These are phyloP conservation scores for Rhipidura dahli DNA, from an alignment of 2,113 vertebrate genomes.

Conservation along the genomic window DNA sequence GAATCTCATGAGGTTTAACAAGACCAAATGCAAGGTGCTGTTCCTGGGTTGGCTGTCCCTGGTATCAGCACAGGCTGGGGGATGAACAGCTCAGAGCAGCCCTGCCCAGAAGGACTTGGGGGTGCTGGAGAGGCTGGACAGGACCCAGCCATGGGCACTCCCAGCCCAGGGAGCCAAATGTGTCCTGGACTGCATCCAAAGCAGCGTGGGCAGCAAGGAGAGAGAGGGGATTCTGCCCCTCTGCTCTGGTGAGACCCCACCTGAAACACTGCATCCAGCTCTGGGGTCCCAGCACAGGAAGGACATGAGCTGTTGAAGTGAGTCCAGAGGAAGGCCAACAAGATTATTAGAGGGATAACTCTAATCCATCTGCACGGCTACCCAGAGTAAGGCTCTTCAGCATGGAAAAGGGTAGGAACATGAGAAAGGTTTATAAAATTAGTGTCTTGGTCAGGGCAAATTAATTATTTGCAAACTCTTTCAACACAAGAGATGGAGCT, in stretches of 20 bases:
- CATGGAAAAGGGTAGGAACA: neutral
- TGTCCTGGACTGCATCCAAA: neutral
- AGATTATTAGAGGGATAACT: neutral
- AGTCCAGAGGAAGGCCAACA: neutral
- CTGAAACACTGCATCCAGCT: rapidly evolving
- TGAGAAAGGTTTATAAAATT: neutral
- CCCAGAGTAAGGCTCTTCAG: neutral
- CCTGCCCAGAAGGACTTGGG: rapidly evolving
- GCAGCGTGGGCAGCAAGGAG: rapidly evolving
- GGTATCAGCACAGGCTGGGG: rapidly evolving
- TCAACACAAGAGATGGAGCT: neutral
- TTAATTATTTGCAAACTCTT: neutral
- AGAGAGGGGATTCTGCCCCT: neutral
- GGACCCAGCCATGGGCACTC: neutral
- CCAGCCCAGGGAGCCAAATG: rapidly evolving
- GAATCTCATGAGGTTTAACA: neutral
- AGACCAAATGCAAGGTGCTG: neutral
- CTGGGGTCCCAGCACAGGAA: neutral
- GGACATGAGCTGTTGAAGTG: rapidly evolving
- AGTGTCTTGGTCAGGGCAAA: neutral
- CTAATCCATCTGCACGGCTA: neutral
- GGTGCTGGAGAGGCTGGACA: neutral
- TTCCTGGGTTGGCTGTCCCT: rapidly evolving
- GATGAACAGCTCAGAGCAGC: neutral
- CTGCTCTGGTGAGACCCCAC: neutral